Base-by-base conservation (phyloP, 2,797 vertebrate species). In the Enoplosus armatus region DNA sequence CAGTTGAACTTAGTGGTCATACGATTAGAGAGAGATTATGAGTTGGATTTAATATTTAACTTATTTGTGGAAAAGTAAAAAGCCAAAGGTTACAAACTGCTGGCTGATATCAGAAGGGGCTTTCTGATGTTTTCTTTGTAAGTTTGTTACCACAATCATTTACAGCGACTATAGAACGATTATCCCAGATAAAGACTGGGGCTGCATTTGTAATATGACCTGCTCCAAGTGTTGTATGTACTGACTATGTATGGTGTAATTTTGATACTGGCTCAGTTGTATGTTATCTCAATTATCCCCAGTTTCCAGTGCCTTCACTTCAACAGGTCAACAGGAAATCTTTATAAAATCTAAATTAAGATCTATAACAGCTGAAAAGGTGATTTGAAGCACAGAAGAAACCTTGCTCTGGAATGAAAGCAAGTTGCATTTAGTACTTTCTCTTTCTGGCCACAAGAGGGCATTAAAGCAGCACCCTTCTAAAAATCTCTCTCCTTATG, bases 401-500 rank as follows among this genome's bases (percentile, higher is more conserved):
- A 26, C 8, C 0, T 12, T 20, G 5, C 10, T 8, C 10, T 31
- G 16, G 14, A 24, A 69, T 45, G 15, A 70, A 33, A 27, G 8
- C 0, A 39, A 50, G 14, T 33, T 7, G 12, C 1, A 7, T 56
- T 1, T n/a, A 5, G 43, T 33, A 63, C 12, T 26, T 75, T 1
- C 24, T 8, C 3, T 59, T 0, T 33, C 2, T 27, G 31, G 15
- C 80, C 92, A 87, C 85, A 82, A 33, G 82, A 82, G 82, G 80
- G 73, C 82, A 64, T 0, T 58, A 18, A 20, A 77, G 58, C 33
- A 69, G 16, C 48, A 71, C 8, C 50, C 29, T 1, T 37, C 3
- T 33, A 14, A 51, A 73, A 10, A 15, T 0, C 1, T 29, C 14
- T 37, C 4, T 18, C 10, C 3, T 18, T 8, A 6, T 22, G 12